These are phyloP conservation scores for Ectropis crepuscularia DNA, from an alignment of 2,888 invertebrate genomes.

Conservation along the genomic window DNA sequence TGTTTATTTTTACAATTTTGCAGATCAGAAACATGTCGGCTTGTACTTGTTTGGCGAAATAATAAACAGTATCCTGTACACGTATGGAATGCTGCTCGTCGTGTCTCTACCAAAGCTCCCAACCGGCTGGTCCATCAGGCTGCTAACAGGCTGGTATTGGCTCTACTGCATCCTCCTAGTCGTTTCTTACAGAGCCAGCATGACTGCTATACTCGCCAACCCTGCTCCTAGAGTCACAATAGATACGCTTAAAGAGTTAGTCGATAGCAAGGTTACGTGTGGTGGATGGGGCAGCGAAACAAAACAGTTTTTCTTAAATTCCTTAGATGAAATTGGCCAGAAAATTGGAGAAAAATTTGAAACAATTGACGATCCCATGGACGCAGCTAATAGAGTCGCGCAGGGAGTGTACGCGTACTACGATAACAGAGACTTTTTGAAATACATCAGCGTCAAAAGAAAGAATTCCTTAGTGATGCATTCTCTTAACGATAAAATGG, in stretches of 20 bases:
- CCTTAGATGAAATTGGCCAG: constrained; percentile 87
- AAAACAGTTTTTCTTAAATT: constrained; percentile 88
- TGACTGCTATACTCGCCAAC: constrained; percentile 93
- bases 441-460: constrained; percentile 86
- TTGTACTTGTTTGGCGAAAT: constrained; percentile 89
- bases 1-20: constrained; percentile 44
- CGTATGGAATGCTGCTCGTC: constrained; percentile 92
- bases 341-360: constrained; percentile 88
- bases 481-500: constrained; percentile 42
- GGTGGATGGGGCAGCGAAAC: constrained; percentile 91
- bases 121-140: constrained; percentile 90
- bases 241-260: constrained; percentile 89
- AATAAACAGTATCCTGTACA: constrained; percentile 90
- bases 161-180: constrained; percentile 92
- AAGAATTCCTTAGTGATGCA: constrained; percentile 63
- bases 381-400: constrained; percentile 87
- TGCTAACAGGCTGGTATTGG: constrained; percentile 95
- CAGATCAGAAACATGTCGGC: constrained; percentile 77
- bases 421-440: constrained; percentile 90
- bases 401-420: constrained; percentile 91
- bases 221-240: constrained; percentile 92
- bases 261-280: constrained; percentile 86
- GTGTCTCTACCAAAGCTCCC: constrained; percentile 92
- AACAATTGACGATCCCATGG: constrained; percentile 84
- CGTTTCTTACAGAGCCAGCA: constrained; percentile 92